phyloP scores from a whole-genome alignment of 1,140 invertebrate genomes.

The Hycleus cichorii region DNA sequence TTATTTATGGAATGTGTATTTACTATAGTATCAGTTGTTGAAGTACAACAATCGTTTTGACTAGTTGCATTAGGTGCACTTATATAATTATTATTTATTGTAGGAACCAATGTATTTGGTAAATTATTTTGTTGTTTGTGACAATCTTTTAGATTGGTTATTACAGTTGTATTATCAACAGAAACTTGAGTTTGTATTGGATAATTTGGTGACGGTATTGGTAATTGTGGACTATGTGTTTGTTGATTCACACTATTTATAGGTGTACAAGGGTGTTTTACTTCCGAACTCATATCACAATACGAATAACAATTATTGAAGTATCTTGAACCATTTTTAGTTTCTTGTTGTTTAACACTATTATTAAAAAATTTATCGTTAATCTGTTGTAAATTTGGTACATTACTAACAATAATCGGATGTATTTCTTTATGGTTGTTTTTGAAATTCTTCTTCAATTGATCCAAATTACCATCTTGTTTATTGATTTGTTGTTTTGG shows the following conservation, averaged over 20 bases:
- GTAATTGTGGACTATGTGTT: conserved; percentile 35
- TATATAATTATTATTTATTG: conserved; percentile 31
- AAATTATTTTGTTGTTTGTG: conserved; percentile 16
- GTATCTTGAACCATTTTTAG: neutral
- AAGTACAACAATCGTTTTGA: conserved; percentile 18
- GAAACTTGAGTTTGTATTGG: conserved; percentile 26
- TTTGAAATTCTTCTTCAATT: neutral
- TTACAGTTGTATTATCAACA: neutral
- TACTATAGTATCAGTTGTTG: too few species aligned
- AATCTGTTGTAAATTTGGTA: too few species aligned
- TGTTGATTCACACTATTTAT: conserved; percentile 22
- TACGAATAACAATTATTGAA: neutral
- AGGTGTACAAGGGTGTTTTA: conserved; percentile 33
- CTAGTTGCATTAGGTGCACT: conserved; percentile 27
- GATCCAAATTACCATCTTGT: neutral
- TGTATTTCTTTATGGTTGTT: neutral
- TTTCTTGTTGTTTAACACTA: neutral
- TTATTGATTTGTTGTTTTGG: neutral
- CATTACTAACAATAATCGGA: too few species aligned
- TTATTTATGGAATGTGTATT: conserved; percentile 13
- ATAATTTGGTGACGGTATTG: conserved; percentile 34
- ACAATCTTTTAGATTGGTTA: conserved; percentile 8
- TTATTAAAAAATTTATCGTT: neutral
- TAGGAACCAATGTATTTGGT: conserved; percentile 33
- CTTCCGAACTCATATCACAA: conserved; percentile 25